A percentile compares a stretch with the other conserved stretches of the same genome.
Conservation (phyloP, 2,888 invertebrate genomes). For the Platerodrilus igneus region DNA sequence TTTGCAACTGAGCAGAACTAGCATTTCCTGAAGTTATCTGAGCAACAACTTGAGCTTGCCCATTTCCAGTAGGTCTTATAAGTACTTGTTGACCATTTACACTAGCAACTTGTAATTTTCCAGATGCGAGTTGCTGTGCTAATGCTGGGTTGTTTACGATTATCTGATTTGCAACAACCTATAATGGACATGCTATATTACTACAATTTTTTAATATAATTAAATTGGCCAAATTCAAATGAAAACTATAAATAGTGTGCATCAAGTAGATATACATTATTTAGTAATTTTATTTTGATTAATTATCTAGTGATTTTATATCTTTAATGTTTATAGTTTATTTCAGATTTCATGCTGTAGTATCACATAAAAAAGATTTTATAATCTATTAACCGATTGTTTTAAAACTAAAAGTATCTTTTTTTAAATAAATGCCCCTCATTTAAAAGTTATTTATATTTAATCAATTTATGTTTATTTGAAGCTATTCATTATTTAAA, state of each 20-base stretch:
- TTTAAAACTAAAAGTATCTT: too few species aligned
- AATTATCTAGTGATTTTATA: too few species aligned
- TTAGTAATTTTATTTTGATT: too few species aligned
- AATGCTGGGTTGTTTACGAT: constrained; percentile 72
- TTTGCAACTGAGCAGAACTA: constrained; percentile 26
- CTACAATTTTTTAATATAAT: constrained; percentile 1
- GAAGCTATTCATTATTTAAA: too few species aligned
- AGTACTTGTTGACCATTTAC: constrained; percentile 83
- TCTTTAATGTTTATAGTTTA: too few species aligned
- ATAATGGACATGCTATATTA: constrained; percentile 1
- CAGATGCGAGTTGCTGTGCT: constrained; percentile 76
- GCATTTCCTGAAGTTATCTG: constrained; percentile 54
- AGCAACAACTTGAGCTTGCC: constrained; percentile 73
- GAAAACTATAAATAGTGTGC: not conserved
- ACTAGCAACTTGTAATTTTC: constrained; percentile 78
- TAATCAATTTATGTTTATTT: too few species aligned
- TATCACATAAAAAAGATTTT: too few species aligned
- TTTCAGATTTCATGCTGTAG: too few species aligned
- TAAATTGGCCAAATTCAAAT: not conserved
- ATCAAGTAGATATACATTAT: not conserved
- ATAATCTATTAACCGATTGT: too few species aligned
- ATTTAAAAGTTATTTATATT: too few species aligned
- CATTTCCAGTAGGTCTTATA: constrained; percentile 72
- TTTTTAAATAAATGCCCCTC: too few species aligned
- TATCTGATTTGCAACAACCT: constrained; percentile 60